Conservation (phyloP, 1,140 invertebrate species). For the Diorhabda carinulata region DNA sequence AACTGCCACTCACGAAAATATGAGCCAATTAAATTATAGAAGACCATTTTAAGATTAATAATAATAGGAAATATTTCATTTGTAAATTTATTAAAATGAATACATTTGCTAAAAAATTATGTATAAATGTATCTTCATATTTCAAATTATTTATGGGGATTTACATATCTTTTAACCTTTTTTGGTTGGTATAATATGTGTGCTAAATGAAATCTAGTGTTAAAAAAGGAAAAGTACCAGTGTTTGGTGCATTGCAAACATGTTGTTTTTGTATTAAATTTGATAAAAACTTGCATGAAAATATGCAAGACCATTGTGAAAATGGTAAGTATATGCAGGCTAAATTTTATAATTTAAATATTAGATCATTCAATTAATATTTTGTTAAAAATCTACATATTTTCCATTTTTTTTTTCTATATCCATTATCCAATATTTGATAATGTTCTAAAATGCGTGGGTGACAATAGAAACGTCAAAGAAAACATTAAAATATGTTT, state of each 20-base stretch:
- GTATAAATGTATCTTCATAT: too few species aligned
- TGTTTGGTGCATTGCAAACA: not conserved
- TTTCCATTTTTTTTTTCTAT: not conserved
- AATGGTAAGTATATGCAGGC: constrained; percentile 25
- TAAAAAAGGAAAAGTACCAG: not conserved
- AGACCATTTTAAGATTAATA: too few species aligned
- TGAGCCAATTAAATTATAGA: too few species aligned
- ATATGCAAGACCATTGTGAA: constrained; percentile 32
- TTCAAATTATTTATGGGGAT: too few species aligned
- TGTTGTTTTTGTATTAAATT: not conserved
- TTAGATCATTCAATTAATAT: not conserved
- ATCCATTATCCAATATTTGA: not conserved
- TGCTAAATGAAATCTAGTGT: too few species aligned
- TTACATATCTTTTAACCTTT: too few species aligned
- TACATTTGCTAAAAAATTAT: too few species aligned
- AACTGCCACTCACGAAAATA: too few species aligned
- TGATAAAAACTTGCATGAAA: constrained; percentile 17
- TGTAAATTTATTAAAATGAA: too few species aligned
- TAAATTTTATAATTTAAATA: too few species aligned
- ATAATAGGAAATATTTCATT: too few species aligned
- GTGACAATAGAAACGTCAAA: constrained; percentile 18
- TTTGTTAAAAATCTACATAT: not conserved
- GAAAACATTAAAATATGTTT: constrained; percentile 18
- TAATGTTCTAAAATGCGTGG: constrained; percentile 13
- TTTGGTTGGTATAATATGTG: too few species aligned